These are phyloP conservation scores for Fragum whitleyi DNA, from an alignment of 2,888 invertebrate species.

Conservation along the genomic window DNA sequence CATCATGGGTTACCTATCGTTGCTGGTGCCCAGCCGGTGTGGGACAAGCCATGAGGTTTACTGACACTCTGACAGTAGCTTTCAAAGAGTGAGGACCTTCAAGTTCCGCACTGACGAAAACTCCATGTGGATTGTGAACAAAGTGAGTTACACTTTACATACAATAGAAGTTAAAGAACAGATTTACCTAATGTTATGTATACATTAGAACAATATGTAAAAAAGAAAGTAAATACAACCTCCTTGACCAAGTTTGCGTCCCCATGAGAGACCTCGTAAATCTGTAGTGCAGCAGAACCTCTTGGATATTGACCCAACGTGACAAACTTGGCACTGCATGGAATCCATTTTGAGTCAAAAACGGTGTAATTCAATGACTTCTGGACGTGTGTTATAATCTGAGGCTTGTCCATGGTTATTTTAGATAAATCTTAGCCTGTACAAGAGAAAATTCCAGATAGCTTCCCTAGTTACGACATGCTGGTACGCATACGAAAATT, in stretches of 20 bases:
- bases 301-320: constrained; percentile 94
- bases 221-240: too few relatives aligned
- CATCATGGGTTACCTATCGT: too few relatives aligned
- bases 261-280: constrained; percentile 88
- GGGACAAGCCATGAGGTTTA: too few relatives aligned
- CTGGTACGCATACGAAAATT: constrained; percentile 41
- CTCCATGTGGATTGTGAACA: too few relatives aligned
- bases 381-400: constrained; percentile 95
- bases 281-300: constrained; percentile 93
- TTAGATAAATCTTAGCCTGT: neutral
- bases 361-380: constrained; percentile 93
- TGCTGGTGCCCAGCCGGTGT: too few relatives aligned
- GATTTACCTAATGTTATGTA: too few relatives aligned
- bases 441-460: constrained; percentile 50
- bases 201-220: too few relatives aligned
- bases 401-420: constrained; percentile 91
- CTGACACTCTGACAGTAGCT: too few relatives aligned
- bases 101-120: too few relatives aligned
- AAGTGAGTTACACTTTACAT: too few relatives aligned
- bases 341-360: constrained; percentile 98
- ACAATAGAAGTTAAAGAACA: too few relatives aligned
- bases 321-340: constrained; percentile 96
- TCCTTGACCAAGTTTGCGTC: constrained; percentile 88
- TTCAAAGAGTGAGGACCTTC: too few relatives aligned
- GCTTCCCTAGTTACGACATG: constrained; percentile 58